phyloP scores from a whole-genome alignment of 2,888 invertebrate species.

The Onthophagus sagittarius region DNA sequence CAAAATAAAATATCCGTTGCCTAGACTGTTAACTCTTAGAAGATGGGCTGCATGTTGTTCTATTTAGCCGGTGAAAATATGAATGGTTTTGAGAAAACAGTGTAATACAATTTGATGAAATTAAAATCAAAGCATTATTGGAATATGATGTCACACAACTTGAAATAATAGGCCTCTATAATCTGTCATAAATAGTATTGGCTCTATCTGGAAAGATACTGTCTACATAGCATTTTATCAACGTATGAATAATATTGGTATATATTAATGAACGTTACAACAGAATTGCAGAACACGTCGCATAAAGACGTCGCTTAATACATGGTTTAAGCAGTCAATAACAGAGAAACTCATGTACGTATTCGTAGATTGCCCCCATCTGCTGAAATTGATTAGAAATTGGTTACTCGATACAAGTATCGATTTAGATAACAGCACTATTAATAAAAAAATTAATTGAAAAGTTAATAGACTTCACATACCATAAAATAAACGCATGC shows the following conservation, averaged over 20 bases:
- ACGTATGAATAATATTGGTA: constrained; percentile 34
- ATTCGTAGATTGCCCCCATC: constrained; percentile 30
- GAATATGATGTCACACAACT: constrained; percentile 31
- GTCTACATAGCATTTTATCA: constrained; percentile 34
- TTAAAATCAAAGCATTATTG: constrained; percentile 26
- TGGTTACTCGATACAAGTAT: constrained; percentile 6
- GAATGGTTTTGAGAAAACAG: constrained; percentile 19
- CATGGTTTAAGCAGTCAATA: constrained; percentile 28
- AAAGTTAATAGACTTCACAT: background rate
- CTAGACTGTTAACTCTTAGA: constrained; percentile 27
- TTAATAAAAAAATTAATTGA: constrained; percentile 10
- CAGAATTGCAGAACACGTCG: constrained; percentile 25
- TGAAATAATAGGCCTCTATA: constrained; percentile 32
- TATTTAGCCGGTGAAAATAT: constrained; percentile 21
- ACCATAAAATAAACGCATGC: constrained; percentile 1
- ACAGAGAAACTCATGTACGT: constrained; percentile 27
- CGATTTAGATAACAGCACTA: background rate
- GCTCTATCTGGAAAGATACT: constrained; percentile 33
- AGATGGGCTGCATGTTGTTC: constrained; percentile 30
- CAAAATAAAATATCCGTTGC: constrained; percentile 29
- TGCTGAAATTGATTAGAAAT: constrained; percentile 12
- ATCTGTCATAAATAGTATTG: constrained; percentile 33
- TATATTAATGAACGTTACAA: constrained; percentile 28
- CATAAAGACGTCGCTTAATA: constrained; percentile 35
- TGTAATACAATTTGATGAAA: constrained; percentile 28